Conservation (phyloP, 2,888 invertebrate genomes). For the Lomographa bimaculata region DNA sequence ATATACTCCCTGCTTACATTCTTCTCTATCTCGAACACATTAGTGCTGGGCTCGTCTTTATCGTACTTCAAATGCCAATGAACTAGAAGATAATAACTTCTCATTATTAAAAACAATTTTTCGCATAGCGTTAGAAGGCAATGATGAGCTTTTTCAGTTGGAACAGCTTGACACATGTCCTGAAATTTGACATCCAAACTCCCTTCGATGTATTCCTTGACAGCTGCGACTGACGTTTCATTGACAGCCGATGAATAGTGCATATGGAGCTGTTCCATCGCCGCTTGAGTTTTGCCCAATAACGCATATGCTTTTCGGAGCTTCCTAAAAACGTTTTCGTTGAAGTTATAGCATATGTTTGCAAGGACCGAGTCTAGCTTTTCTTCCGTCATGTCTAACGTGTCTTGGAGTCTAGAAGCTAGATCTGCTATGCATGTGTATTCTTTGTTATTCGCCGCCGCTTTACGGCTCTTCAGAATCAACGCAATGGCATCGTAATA, state of each 20-base stretch:
- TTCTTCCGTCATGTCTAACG: conserved; percentile 94
- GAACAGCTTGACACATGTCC: conserved; percentile 88
- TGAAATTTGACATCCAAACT: conserved; percentile 85
- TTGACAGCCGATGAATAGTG: conserved; percentile 97
- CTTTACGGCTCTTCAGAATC: conserved; percentile 93
- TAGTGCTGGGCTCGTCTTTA: conserved; percentile 52
- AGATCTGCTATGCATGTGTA: conserved; percentile 96
- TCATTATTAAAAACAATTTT: conserved; percentile 91
- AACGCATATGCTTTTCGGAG: conserved; percentile 94
- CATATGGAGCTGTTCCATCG: conserved; percentile 97
- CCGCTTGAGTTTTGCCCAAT: conserved; percentile 95
- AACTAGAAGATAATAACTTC: conserved; percentile 90
- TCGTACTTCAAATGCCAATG: conserved; percentile 88
- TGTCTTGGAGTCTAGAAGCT: conserved; percentile 94
- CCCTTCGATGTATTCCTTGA: conserved; percentile 77
- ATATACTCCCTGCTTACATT: conserved; percentile 90
- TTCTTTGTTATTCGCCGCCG: conserved; percentile 92
- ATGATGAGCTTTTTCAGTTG: conserved; percentile 67
- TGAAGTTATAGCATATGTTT: conserved; percentile 89
- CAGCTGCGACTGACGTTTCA: conserved; percentile 86
- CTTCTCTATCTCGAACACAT: conserved; percentile 83
- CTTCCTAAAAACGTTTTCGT: conserved; percentile 90
- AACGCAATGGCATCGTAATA: conserved; percentile 96
- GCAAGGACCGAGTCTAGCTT: conserved; percentile 94
- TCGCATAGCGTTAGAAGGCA: conserved; percentile 95